These are phyloP conservation scores for Mylabris sibirica DNA, from an alignment of 2,888 invertebrate species.

Conservation along the genomic window DNA sequence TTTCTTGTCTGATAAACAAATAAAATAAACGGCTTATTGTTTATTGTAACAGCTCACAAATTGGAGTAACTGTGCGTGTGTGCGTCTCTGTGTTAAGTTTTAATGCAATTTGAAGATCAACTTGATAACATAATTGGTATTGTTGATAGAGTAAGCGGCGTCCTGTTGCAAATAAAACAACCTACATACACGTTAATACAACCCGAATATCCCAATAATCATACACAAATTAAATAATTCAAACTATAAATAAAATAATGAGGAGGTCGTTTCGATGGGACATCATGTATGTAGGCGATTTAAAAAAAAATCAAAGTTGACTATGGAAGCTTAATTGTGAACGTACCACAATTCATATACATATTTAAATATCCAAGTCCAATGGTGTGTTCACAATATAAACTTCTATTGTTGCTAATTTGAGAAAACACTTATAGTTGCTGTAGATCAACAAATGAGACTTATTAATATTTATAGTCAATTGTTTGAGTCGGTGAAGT, in stretches of 20 bases:
- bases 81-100: too few relatives aligned
- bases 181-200: background rate
- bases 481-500: too few relatives aligned
- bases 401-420: too few relatives aligned
- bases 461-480: too few relatives aligned
- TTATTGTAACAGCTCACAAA: background rate
- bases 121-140: constrained; percentile 35
- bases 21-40: background rate
- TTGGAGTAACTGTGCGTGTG: background rate
- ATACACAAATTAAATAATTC: background rate
- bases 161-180: background rate
- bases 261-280: background rate
- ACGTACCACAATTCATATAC: too few relatives aligned
- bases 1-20: constrained; percentile 14
- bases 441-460: too few relatives aligned
- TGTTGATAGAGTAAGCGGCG: background rate
- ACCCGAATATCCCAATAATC: background rate
- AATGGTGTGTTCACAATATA: too few relatives aligned
- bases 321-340: too few relatives aligned
- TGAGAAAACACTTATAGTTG: too few relatives aligned
- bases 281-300: background rate
- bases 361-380: too few relatives aligned
- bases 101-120: constrained; percentile 24
- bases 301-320: background rate
- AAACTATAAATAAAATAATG: background rate